phyloP scores from a whole-genome alignment of 2,888 invertebrate genomes.

The Xestia rhomboidea region DNA sequence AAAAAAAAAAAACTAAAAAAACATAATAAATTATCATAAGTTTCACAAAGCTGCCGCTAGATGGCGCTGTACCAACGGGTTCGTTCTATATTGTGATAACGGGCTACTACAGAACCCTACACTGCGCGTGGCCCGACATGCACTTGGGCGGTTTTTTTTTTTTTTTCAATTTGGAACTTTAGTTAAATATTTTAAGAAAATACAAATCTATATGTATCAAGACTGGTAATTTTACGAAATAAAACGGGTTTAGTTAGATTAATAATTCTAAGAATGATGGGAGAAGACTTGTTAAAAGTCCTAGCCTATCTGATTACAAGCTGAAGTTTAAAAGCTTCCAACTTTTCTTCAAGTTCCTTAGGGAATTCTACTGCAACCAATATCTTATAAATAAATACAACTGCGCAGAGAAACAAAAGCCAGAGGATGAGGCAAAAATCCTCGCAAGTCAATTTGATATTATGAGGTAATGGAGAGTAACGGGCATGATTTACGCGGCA shows the following conservation, averaged over 20 bases:
- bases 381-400: slow-evolving; percentile 65
- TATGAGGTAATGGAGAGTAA: slow-evolving; percentile 90
- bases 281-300: slow-evolving; percentile 11
- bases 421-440: slow-evolving; percentile 78
- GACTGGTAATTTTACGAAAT: not conserved
- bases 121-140: no score
- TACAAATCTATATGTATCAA: not conserved
- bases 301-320: slow-evolving; percentile 25
- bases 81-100: no score
- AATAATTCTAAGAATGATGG: slow-evolving; percentile 1
- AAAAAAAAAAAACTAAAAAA: no score
- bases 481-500: slow-evolving; percentile 89
- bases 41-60: no score
- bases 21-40: no score
- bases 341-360: slow-evolving; percentile 20
- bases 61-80: no score
- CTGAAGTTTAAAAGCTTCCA: slow-evolving; percentile 32
- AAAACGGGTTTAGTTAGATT: not conserved
- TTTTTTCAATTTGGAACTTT: not conserved
- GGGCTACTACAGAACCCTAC: no score
- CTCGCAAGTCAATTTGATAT: slow-evolving; percentile 89
- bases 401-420: slow-evolving; percentile 68
- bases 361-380: slow-evolving; percentile 36
- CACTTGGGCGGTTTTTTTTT: no score
- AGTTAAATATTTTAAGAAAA: not conserved